Evolutionary conservation across 2,797 vertebrate genomes (phyloP).

Genomic region (Streptopelia turtur): DNA sequence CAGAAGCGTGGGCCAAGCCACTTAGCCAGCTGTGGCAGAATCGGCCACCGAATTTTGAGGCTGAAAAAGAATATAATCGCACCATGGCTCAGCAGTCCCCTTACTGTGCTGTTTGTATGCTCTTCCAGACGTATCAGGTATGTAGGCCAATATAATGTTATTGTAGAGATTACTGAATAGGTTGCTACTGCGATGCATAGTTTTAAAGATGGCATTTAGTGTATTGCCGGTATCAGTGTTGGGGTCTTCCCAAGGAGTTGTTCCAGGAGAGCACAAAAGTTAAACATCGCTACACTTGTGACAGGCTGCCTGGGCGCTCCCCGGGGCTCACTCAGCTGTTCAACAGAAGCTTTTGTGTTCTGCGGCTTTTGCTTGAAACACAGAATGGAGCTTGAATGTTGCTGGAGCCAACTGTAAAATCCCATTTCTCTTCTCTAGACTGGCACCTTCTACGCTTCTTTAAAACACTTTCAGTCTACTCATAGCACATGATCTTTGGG

Average conservation of each 20-base stretch:
- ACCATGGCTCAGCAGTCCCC: conserved; percentile 88
- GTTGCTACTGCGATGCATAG: background rate
- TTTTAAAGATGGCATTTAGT: background rate
- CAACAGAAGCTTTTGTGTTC: background rate
- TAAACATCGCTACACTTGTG: background rate
- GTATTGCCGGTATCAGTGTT: background rate
- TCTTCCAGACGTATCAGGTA: conserved; percentile 94
- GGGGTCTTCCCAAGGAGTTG: background rate
- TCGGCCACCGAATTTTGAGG: conserved; percentile 85
- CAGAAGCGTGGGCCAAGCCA: conserved; percentile 91
- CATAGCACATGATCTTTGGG: background rate
- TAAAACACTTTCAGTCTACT: background rate
- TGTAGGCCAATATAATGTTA: background rate
- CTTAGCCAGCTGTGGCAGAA: conserved; percentile 93
- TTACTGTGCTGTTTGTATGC: conserved; percentile 92
- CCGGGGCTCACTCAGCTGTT: background rate
- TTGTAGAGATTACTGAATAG: background rate
- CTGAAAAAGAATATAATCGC: conserved; percentile 90
- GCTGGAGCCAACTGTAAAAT: background rate
- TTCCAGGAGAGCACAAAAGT: background rate
- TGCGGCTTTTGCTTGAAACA: background rate
- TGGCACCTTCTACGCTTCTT: background rate
- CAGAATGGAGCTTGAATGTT: background rate
- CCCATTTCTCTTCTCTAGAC: background rate
- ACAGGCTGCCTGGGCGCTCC: background rate